Evolutionary conservation across 2,888 invertebrate genomes (phyloP), one percentile per base, ranked within the genome.

Genomic region (Theretra japonica): DNA sequence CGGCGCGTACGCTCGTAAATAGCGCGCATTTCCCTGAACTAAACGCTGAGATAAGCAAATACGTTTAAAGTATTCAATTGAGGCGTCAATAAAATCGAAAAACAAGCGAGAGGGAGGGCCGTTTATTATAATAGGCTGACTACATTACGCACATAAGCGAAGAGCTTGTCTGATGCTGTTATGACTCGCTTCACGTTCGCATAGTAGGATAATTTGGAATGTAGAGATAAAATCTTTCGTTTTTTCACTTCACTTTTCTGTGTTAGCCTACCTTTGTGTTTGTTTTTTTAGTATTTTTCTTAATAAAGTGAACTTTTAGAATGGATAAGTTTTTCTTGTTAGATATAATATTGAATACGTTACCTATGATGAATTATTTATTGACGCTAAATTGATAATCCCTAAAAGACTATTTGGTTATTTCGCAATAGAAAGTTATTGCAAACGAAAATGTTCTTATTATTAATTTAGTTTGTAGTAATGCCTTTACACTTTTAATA

Each of bases 201-300:
- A 41, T 73, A 74, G 74, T 76, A 77, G 77, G 77, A 77, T 75
- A 77, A 72, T 69, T 74, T 79, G 79, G 80, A 74, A 71, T 75
- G 79, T 79, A 41, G 41, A 62, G 33, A 21, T 62, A 21, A 62
- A 33, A 62, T 62, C 62, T 33, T 62, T 33, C n/a, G 33, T 41
- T 62, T 62, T 62, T 21, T 33, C 41, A n/a, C 62, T 21, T 21
- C 21, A 41, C 33, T 62, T 62, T 33, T 19, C 8, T 62, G n/a
- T 30, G 28, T 17, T 5, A 30, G 30, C 30, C n/a, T 62, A 33
- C 11, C 11, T 11, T 60, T 60, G 60, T n/a, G 11, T 4, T 28
- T n/a, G 33, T 3, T 30, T 59, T 5, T 60, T 41, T 62, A 5
- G n/a, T 2, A n/a, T 62, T 41, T 21, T 41, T 41, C 41, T 62